Evolutionary conservation across 2,113 vertebrate genomes (phyloP).

Genomic region (Ciconia maguari): DNA sequence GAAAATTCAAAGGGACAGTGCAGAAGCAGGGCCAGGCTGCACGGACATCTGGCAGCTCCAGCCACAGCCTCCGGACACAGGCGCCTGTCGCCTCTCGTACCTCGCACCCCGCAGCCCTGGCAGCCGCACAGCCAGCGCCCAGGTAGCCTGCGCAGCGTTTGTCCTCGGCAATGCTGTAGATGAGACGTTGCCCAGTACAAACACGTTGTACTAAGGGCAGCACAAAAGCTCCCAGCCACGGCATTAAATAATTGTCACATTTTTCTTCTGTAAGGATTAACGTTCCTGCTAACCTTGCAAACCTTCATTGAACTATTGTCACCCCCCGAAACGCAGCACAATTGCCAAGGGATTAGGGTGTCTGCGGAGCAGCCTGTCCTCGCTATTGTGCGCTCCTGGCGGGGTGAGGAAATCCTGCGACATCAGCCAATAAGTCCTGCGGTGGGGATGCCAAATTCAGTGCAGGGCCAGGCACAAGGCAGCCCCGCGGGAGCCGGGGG

Average conservation of each 20-base stretch:
- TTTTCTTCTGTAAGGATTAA: conserved; percentile 72
- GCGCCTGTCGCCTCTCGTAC: accelerated
- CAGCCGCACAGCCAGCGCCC: neutral
- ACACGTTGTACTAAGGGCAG: neutral
- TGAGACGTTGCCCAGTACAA: neutral
- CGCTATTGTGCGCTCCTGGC: conserved; percentile 61
- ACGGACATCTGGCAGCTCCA: neutral
- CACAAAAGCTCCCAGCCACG: conserved; percentile 29
- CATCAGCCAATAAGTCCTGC: conserved; percentile 52
- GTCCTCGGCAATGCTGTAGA: neutral
- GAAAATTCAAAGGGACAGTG: neutral
- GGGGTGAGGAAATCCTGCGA: conserved; percentile 55
- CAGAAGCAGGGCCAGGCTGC: neutral
- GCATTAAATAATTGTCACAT: conserved; percentile 68
- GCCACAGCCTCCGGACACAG: neutral
- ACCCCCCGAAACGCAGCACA: conserved; percentile 63
- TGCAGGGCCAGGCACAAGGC: neutral
- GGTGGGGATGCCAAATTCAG: conserved; percentile 15
- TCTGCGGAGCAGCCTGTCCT: conserved; percentile 74
- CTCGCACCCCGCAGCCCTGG: neutral
- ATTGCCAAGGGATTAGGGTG: conserved; percentile 73
- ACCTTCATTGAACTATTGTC: conserved; percentile 65
- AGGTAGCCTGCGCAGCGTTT: neutral
- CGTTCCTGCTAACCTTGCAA: conserved; percentile 76
- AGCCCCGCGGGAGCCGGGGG: neutral